A percentile compares a stretch with the other conserved stretches of the same genome.
These are phyloP conservation scores for Caradrina clavipalpis DNA, from an alignment of 2,888 invertebrate genomes.

Conservation along the genomic window DNA sequence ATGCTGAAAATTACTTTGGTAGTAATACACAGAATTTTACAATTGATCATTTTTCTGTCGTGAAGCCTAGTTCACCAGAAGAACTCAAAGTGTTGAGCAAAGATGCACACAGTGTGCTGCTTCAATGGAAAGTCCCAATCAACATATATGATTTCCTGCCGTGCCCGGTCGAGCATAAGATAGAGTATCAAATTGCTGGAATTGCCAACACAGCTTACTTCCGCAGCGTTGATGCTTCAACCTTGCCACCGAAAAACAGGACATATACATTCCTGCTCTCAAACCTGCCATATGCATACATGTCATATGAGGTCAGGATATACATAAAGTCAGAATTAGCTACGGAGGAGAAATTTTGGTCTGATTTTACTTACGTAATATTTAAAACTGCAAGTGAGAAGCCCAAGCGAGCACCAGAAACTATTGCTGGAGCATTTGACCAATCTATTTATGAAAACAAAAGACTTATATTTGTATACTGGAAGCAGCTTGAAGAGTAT, in stretches of 20 bases:
- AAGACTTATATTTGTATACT: slow-evolving; percentile 94
- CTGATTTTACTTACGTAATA: slow-evolving; percentile 91
- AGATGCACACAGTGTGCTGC: slow-evolving; percentile 80
- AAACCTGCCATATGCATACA: slow-evolving; percentile 92
- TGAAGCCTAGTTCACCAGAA: slow-evolving; percentile 81
- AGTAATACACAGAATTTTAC: slow-evolving; percentile 85
- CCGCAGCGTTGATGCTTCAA: slow-evolving; percentile 81
- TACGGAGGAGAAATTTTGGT: slow-evolving; percentile 92
- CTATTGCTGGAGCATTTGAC: slow-evolving; percentile 94
- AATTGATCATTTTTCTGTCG: slow-evolving; percentile 91
- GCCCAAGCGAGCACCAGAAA: slow-evolving; percentile 93
- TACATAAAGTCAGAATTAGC: slow-evolving; percentile 91
- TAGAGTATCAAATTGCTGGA: slow-evolving; percentile 87
- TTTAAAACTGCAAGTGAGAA: slow-evolving; percentile 91
- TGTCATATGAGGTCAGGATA: slow-evolving; percentile 93
- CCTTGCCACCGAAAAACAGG: slow-evolving; percentile 78
- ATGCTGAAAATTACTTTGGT: slow-evolving; percentile 92
- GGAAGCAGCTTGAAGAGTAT: slow-evolving; percentile 93
- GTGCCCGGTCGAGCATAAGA: slow-evolving; percentile 82
- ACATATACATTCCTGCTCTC: slow-evolving; percentile 86
- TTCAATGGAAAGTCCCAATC: slow-evolving; percentile 82
- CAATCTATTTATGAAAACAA: slow-evolving; percentile 88
- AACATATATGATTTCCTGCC: slow-evolving; percentile 80
- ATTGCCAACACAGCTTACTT: slow-evolving; percentile 84
- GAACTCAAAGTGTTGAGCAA: slow-evolving; percentile 74